Conservation (phyloP, 2,888 invertebrate species). For the Lepidocyrtinus sp. region DNA sequence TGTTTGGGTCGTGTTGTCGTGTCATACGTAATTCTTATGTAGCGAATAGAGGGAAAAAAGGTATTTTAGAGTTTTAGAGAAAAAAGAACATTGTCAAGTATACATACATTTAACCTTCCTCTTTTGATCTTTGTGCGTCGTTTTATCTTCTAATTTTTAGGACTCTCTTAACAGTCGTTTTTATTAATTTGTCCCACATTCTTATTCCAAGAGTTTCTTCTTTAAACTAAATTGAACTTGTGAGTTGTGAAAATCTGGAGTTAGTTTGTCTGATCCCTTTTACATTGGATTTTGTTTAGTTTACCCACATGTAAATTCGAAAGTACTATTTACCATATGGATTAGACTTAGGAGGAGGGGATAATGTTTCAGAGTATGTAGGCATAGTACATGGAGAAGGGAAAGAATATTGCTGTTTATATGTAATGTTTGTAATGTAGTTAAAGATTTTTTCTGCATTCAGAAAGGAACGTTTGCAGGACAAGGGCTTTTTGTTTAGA, state of each 20-base stretch:
- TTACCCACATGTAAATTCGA: no score
- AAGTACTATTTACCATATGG: no score
- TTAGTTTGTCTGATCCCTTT: no score
- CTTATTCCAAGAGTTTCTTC: no score
- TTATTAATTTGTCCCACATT: background rate
- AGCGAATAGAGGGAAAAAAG: no score
- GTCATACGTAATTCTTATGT: background rate
- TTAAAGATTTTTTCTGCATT: background rate
- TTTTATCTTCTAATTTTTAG: background rate
- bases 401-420: no score
- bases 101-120: slow-evolving; percentile 18
- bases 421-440: no score
- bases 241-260: no score
- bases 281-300: no score
- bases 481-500: background rate
- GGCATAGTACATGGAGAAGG: background rate
- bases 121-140: background rate
- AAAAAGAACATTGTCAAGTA: slow-evolving; percentile 12
- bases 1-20: slow-evolving; percentile 23
- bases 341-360: background rate
- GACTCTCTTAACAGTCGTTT: background rate
- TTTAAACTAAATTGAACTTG: no score
- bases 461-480: background rate
- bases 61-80: background rate
- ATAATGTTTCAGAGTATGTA: background rate